Evolutionary conservation across 2,888 invertebrate species (phyloP).

Genomic region (Hypolimnas misippus): DNA sequence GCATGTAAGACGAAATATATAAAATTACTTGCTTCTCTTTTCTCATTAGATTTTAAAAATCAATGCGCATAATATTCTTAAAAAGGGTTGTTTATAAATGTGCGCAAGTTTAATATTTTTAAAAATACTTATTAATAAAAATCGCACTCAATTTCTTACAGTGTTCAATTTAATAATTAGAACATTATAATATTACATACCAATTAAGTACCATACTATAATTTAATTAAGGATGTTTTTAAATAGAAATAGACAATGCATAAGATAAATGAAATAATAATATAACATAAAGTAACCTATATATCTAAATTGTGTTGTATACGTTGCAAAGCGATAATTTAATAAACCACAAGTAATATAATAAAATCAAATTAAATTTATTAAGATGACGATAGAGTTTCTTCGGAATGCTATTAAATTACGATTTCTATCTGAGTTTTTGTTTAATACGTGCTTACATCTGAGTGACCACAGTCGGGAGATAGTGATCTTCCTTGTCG

Average conservation of each 20-base stretch:
- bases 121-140: too few species aligned
- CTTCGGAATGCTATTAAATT: conserved; percentile 36
- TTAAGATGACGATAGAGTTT: conserved; percentile 17
- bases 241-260: not conserved
- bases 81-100: too few species aligned
- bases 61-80: too few species aligned
- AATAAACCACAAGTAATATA: not conserved
- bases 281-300: conserved; percentile 6
- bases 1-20: too few species aligned
- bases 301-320: conserved; percentile 7
- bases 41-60: too few species aligned
- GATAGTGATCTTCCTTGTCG: conserved; percentile 37
- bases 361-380: conserved; percentile 9
- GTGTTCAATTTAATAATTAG: not conserved
- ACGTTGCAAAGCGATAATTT: conserved; percentile 1
- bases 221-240: not conserved
- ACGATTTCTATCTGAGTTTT: conserved; percentile 38
- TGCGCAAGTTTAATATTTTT: too few species aligned
- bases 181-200: not conserved
- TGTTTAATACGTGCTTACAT: conserved; percentile 39
- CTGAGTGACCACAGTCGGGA: conserved; percentile 33
- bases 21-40: too few species aligned
- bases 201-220: not conserved
- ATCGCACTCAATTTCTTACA: not conserved
- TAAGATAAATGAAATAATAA: not conserved